Conservation (phyloP, 2,888 invertebrate species). For the Ophion ellenae region DNA sequence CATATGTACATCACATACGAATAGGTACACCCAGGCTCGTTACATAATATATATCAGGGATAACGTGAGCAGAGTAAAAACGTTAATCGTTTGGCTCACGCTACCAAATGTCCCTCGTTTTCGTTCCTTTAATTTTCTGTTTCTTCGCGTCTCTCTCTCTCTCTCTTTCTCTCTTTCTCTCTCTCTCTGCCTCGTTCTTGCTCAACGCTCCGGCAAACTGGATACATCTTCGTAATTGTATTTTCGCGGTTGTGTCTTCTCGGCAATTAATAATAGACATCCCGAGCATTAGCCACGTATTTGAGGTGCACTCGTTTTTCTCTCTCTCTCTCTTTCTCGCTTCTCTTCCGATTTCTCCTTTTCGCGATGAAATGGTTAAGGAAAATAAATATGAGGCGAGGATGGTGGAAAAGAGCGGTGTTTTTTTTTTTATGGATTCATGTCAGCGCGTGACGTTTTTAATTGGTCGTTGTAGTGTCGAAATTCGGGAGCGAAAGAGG, state of each 20-base stretch:
- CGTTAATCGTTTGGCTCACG: slow-evolving; percentile 40
- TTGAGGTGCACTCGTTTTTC: background rate
- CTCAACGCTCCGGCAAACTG: background rate
- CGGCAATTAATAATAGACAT: slow-evolving; percentile 6
- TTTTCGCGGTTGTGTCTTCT: slow-evolving; percentile 11
- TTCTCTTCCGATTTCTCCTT: too few species aligned
- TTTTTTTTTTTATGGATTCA: background rate
- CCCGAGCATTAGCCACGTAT: background rate
- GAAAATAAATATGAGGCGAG: background rate
- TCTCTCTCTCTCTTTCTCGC: background rate
- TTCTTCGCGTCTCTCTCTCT: slow-evolving; percentile 9
- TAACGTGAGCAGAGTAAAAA: slow-evolving; percentile 5
- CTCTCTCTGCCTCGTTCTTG: slow-evolving; percentile 14
- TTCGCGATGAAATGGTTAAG: too few species aligned
- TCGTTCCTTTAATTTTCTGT: background rate
- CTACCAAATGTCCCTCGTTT: slow-evolving; percentile 33
- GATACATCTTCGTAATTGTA: slow-evolving; percentile 36
- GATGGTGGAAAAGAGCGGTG: background rate
- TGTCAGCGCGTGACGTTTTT: background rate
- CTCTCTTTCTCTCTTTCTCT: slow-evolving; percentile 24
- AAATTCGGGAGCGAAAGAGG: background rate
- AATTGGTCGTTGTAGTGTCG: too few species aligned
- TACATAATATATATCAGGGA: slow-evolving; percentile 4
- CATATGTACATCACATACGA: too few species aligned
- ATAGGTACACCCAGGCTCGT: background rate